Evolutionary conservation across 2,888 invertebrate genomes (phyloP), one percentile per base, ranked within the genome.

Genomic region (Cryptus viduatorius): DNA sequence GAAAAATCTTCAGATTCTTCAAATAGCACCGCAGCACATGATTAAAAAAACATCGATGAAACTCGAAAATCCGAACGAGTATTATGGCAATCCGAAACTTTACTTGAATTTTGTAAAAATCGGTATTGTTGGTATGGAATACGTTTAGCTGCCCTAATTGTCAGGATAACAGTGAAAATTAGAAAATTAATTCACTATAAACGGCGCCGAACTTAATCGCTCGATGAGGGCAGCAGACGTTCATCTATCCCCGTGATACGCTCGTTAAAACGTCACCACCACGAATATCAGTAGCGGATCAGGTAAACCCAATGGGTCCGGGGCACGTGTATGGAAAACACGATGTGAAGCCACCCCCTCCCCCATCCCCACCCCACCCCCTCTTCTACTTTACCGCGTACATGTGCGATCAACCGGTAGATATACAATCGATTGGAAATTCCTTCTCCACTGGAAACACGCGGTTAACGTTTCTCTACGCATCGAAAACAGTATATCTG

Each of bases 211-310:
- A 76, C 50, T 76, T 78, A 69, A 68, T 82, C 61, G 82, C 48
- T 67, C 31, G 71, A 46, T 53, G 50, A 73, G 77, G 73, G 59
- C 14, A 44, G 3, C 59, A 50, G 64, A 79, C 68, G 73, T 73
- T 79, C 77, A 73, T 77, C 69, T 67, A 69, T 65, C 78, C 37
- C 69, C 53, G 37, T 87, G 84, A 86, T 87, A 85, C 69, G 89
- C 88, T 88, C 89, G 89, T 89, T 90, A 90, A 90, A 89, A 87
- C 87, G 88, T 90, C 90, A 90, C 88, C 89, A 89, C 88, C 89
- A 89, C 88, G 87, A 88, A 90, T 90, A 90, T 90, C 88, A 79
- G 72, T 72, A 37, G 64, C 83, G 78, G 59, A 16, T 56, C 71
- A 73, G 77, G 61, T 76, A 82, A 84, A 79, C 79, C 87, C 83